Base-by-base conservation (phyloP, 1,140 invertebrate species). In the Anagrus nilaparvatae region DNA sequence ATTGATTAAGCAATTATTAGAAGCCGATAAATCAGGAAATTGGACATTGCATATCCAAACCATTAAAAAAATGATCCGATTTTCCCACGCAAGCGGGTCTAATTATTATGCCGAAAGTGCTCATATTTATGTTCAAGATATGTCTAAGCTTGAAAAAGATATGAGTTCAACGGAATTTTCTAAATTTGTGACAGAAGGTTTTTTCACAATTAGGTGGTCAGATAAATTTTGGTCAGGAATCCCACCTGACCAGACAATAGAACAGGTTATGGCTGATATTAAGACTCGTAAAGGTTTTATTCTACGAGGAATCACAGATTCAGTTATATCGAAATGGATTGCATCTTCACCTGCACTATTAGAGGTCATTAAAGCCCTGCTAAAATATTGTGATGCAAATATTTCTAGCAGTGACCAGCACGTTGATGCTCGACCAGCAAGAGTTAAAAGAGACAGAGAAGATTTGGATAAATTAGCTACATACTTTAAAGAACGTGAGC, bases 181-280 rank as follows among this genome's bases (percentile, higher is more conserved):
- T 1, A 52, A 54, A 25, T 64, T 60, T 43, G 52, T 46, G 18
- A 27, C 36, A 6, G 14, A 51, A 29, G 56, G 57, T 25, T 58
- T 42, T 30, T 66, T 63, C 40, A 61, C 60, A 1, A 58, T 64
- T 27, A 45, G 55, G 36, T 40, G 61, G 16, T 44, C 50, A 32
- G 50, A 70, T 38, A 60, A 61, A 46, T 63, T 57, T 49, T 70
- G 60, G 58, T 58, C 51, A 41, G 69, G 67, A 14, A 47, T 65
- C 14, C 65, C 51, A 37, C 42, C 54, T 6, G 61, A 65, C 50
- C 53, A 59, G 53, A 58, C 54, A 0, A 65, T 64, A 27, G 62
- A 65, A 40, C 60, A 65, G 40, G 45, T 41, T 21, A 64, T 57
- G 57, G 40, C 48, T 30, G 49, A 47, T 12, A 50, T 65, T 43